Base-by-base conservation (phyloP, 92 coral and sea anemone genomes). In the Porites cylindrica region DNA sequence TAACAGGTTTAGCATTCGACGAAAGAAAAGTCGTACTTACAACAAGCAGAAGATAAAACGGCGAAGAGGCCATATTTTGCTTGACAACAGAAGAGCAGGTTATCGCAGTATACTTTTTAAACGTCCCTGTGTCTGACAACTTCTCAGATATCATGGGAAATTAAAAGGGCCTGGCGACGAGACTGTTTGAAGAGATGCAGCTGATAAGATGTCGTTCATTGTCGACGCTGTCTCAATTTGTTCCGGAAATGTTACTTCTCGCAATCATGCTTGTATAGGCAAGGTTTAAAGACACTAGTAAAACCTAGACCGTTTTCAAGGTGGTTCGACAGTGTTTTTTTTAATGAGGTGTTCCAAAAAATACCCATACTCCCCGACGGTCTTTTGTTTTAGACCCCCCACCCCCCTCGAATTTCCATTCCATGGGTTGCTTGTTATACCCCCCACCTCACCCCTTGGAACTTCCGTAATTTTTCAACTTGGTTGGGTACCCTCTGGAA, bases 101-200 rank as follows among this genome's bases (percentile, higher is more conserved):
- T 2, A 66, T 21, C 26, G 18, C 52, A 21, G 64, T 21, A 21
- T 21, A 21, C 23, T 16, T 11, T 51, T 21, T 0, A 21, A 21
- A 17, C 21, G 1, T 13, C 23, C 51, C 10, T 2, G 8, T 21
- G 17, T 43, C 0, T 52, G 0, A 1, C 1, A 47, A 79, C 23
- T 10, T 66, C 74, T 79, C 83, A 43, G 16, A 80, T 66, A 51
- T 80, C 84, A 80, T 52, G 64, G 65, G 63, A 80, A 67, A 67
- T 21, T 21, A 21, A 21, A 21, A 2, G 60, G 21, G 4, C 67
- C 50, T 38, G 65, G 19, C 62, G 75, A 9, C 8, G 16, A 72
- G 32, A 29, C 32, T 29, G 3, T 29, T 29, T 29, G 32, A 29
- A 29, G 32, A 29, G 0, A 51, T 3, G 1, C 50, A n/a, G 47